Evolutionary conservation across 1,140 invertebrate genomes (phyloP).

Genomic region (Drosophila obscura): DNA sequence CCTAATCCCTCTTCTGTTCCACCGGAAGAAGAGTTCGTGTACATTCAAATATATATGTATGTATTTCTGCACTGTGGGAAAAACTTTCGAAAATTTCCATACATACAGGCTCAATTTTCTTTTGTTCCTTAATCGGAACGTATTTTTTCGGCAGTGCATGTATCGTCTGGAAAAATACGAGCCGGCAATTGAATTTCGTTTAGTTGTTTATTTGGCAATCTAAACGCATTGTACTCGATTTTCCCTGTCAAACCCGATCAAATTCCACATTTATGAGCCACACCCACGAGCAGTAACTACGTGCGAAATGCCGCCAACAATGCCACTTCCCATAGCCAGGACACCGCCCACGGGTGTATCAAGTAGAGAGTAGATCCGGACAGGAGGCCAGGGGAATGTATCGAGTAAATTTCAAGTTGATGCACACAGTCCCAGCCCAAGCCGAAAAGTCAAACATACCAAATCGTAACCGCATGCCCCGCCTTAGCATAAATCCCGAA

Average conservation of each 20-base stretch:
- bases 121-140: too few relatives aligned
- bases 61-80: too few relatives aligned
- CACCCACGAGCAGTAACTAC: constrained; percentile 52
- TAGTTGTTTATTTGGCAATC: constrained; percentile 49
- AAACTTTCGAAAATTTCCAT: too few relatives aligned
- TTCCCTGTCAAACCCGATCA: constrained; percentile 44
- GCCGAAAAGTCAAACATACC: constrained; percentile 55
- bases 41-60: too few relatives aligned
- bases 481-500: constrained; percentile 39
- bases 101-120: too few relatives aligned
- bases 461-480: constrained; percentile 24
- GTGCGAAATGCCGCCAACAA: constrained; percentile 59
- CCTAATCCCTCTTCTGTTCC: too few relatives aligned
- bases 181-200: constrained; percentile 66
- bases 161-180: neutral
- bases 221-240: constrained; percentile 16
- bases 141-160: neutral
- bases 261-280: constrained; percentile 57
- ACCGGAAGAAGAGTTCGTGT: too few relatives aligned
- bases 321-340: constrained; percentile 23
- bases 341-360: neutral
- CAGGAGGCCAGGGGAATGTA: constrained; percentile 10
- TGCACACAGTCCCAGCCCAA: constrained; percentile 8
- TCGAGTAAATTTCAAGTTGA: constrained; percentile 41
- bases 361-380: neutral